Percentiles rank a stretch among this genome's conserved stretches.
Evolutionary conservation across 2,888 invertebrate species (phyloP).

Genomic region (Phoenoteleia sp.): DNA sequence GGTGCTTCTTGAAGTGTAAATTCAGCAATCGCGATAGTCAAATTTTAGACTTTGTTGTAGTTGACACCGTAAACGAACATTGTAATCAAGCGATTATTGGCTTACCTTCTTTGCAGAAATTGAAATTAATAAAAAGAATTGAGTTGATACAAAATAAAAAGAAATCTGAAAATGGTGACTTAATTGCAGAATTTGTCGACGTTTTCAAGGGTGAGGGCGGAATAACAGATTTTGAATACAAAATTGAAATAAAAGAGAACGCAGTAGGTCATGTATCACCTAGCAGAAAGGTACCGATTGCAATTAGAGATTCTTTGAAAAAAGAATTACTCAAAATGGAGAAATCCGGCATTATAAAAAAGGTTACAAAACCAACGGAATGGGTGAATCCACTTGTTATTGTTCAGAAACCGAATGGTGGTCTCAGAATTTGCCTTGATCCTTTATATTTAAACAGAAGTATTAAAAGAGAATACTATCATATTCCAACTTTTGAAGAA

Average conservation of each 20-base stretch:
- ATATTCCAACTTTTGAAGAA: too few species aligned
- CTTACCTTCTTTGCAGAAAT: conserved; percentile 19
- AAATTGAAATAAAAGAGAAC: conserved; percentile 73
- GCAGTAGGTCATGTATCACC: conserved; percentile 37
- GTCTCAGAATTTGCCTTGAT: too few species aligned
- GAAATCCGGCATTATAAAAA: conserved; percentile 45
- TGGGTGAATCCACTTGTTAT: conserved; percentile 71
- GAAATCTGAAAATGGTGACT: too few species aligned
- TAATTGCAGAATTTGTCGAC: conserved; percentile 34
- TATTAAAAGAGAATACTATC: too few species aligned
- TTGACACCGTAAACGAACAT: not conserved
- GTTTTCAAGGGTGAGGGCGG: conserved; percentile 71
- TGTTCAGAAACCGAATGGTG: conserved; percentile 57
- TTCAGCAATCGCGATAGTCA: conserved; percentile 16
- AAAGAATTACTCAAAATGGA: conserved; percentile 37
- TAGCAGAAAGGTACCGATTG: conserved; percentile 47
- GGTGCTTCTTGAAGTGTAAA: conserved; percentile 48
- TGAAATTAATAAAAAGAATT: conserved; percentile 46
- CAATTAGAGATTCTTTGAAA: conserved; percentile 18
- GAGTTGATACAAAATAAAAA: conserved; percentile 18
- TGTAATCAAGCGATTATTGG: conserved; percentile 30
- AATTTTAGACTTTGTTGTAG: conserved; percentile 20
- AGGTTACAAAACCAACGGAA: conserved; percentile 45
- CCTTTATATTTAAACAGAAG: too few species aligned
- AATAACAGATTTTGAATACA: conserved; percentile 67